Base-by-base conservation (phyloP, 2,113 vertebrate genomes). In the Halcyon senegalensis region DNA sequence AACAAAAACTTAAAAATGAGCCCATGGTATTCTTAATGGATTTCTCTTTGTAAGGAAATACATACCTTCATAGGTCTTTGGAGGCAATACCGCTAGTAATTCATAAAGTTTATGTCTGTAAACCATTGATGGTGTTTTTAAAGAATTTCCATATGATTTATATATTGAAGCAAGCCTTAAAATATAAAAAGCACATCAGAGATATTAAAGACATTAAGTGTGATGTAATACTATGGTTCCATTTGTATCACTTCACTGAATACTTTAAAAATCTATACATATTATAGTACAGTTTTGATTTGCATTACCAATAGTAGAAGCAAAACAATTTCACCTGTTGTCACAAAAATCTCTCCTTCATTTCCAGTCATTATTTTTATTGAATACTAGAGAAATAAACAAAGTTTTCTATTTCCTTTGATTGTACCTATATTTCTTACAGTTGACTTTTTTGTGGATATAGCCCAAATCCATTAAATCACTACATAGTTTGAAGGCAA, bases 51-150 rank as follows among this genome's bases (percentile, higher is more conserved):
- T 21, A 64, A 75, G 69, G 66, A 93, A 87, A 94, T 77, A 96
- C 97, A 5, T 98, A 99, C 99, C 99, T 98, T 99, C 98, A 59
- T 99, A 99, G 12, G 95, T 98, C 89, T 98, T 98, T 24, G 99
- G 98, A 93, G 99, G 98, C 92, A 99, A 97, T 90, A 99, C 97
- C 93, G 98, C 94, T 51, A 99, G 97, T 56, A 99, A 97, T 96
- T 99, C 98, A 92, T 99, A 99, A 74, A 99, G 98, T 78, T 99
- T 98, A 75, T 99, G 98, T 93, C 98, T 99, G 97, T 99, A 99
- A 95, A 99, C 74, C 2, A 96, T 67, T 41, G 98, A 98, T 27
- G 97, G 95, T 28, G 90, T 97, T 95, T 98, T 99, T 58, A 99
- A 95, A 60, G 98, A 97, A 96, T 83, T 97, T 88, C 99, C 98